Percentiles rank a stretch among this genome's conserved stretches.
These are phyloP conservation scores for Theristicus caerulescens DNA, from an alignment of 2,113 vertebrate genomes.

Conservation along the genomic window DNA sequence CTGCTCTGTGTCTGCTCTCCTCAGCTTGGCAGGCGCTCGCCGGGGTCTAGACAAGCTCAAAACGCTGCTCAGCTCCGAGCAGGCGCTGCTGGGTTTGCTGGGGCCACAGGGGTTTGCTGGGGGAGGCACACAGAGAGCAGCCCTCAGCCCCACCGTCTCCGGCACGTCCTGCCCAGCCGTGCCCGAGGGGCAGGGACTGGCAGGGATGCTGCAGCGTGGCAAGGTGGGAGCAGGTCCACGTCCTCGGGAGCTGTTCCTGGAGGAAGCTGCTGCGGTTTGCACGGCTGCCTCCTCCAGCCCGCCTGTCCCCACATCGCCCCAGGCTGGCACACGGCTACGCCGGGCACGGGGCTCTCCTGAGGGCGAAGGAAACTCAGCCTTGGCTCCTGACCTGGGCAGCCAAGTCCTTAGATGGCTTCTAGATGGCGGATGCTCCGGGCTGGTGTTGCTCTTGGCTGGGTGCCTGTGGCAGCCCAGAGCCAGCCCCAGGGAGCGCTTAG, in stretches of 20 bases:
- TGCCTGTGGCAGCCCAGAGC: background rate
- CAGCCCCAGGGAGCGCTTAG: background rate
- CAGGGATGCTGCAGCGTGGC: background rate
- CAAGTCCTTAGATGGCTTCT: background rate
- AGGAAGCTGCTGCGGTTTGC: background rate
- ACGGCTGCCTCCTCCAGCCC: background rate
- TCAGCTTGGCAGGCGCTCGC: background rate
- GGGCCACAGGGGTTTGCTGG: background rate
- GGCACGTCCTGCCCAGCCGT: background rate
- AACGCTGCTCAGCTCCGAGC: background rate
- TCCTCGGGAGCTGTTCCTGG: background rate
- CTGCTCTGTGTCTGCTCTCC: background rate
- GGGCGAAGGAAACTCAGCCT: background rate
- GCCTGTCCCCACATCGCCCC: background rate
- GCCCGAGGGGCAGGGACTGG: background rate
- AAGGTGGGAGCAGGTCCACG: background rate
- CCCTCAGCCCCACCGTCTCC: fast-evolving
- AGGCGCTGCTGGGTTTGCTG: background rate
- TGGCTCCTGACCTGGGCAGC: background rate
- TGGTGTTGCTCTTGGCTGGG: background rate
- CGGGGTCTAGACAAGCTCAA: background rate
- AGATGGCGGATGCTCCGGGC: background rate
- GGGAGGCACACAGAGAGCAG: background rate
- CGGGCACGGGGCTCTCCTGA: fast-evolving
- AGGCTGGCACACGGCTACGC: fast-evolving